Evolutionary conservation across 2,113 vertebrate species (phyloP), one percentile per base, ranked within the genome.

Genomic region (Zapus hudsonius): DNA sequence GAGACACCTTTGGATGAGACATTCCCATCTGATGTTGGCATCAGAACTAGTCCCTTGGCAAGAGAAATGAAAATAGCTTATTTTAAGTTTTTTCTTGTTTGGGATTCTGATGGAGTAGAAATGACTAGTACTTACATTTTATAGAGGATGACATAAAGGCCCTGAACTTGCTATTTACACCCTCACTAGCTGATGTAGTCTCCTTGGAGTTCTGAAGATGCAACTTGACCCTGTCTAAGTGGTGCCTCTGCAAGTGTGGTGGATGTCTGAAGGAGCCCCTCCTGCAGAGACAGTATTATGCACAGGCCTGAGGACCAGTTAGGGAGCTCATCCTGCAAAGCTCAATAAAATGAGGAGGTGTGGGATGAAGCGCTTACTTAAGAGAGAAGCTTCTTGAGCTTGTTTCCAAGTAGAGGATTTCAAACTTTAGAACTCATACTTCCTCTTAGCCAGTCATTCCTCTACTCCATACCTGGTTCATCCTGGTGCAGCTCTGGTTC

Each of bases 81-180:
- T 79, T 92, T 59, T 63, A 22, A 89, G 42, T 13, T 40, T 78
- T 36, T 66, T 61, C 52, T 38, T 36, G 5, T 29, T 23, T 84
- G 40, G 33, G 7, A 44, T 72, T 74, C 25, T 23, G 75, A 59
- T 59, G 25, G 25, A 70, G 55, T 72, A 72, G 79, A 70, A 85
- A 80, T 15, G 55, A n/a, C 83, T 66, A 70, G 40, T 72, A 76
- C 70, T 78, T 85, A 88, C 33, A 84, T 78, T 73, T 91, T 67
- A 52, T 17, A 86, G 52, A 69, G 17, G 25, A 78, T 42, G 22
- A 63, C 47, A n/a, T 11, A 25, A 38, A 92, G 27, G 3, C 19
- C 63, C 31, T 10, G 47, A 52, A 23, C 33, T 33, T 47, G 33
- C 7, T 23, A 52, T 0, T 55, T 31, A 16, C 29, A 17, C 23